Evolutionary conservation across 2,888 invertebrate species (phyloP).

Genomic region (Pimpla rufipes): DNA sequence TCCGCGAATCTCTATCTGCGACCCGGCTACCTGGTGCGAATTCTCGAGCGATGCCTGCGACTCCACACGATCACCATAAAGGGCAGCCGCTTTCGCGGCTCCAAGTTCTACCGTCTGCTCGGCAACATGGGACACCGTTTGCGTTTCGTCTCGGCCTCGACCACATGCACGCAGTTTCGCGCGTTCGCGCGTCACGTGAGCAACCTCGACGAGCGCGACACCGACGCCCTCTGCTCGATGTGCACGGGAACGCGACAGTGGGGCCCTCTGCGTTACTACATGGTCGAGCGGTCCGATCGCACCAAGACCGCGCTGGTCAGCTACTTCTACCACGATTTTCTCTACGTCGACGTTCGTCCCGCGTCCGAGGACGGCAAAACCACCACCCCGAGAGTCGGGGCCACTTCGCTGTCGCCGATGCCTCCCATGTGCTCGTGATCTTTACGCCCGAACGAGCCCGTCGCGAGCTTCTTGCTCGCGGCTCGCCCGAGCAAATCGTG

Average conservation of each 20-base stretch:
- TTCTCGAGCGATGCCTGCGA: slow-evolving; percentile 76
- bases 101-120: slow-evolving; percentile 78
- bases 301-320: slow-evolving; percentile 71
- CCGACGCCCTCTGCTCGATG: slow-evolving; percentile 70
- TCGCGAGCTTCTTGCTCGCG: neutral
- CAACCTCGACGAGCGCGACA: slow-evolving; percentile 72
- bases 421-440: slow-evolving; percentile 42
- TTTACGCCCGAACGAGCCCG: slow-evolving; percentile 15
- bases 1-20: slow-evolving; percentile 75
- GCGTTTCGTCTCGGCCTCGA: slow-evolving; percentile 67
- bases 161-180: slow-evolving; percentile 74
- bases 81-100: slow-evolving; percentile 76
- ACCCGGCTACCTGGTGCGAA: slow-evolving; percentile 75
- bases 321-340: slow-evolving; percentile 73
- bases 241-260: slow-evolving; percentile 66
- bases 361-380: slow-evolving; percentile 1
- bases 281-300: slow-evolving; percentile 65
- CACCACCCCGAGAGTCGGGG: slow-evolving; percentile 11
- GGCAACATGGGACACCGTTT: slow-evolving; percentile 74
- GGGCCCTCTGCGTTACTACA: slow-evolving; percentile 75
- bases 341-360: slow-evolving; percentile 65
- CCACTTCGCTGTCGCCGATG: slow-evolving; percentile 14
- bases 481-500: slow-evolving; percentile 10
- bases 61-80: slow-evolving; percentile 78
- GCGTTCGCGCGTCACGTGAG: slow-evolving; percentile 74